Evolutionary conservation across 2,797 vertebrate species (phyloP), one percentile per base, ranked within the genome.

Genomic region (Anguilla obscura): DNA sequence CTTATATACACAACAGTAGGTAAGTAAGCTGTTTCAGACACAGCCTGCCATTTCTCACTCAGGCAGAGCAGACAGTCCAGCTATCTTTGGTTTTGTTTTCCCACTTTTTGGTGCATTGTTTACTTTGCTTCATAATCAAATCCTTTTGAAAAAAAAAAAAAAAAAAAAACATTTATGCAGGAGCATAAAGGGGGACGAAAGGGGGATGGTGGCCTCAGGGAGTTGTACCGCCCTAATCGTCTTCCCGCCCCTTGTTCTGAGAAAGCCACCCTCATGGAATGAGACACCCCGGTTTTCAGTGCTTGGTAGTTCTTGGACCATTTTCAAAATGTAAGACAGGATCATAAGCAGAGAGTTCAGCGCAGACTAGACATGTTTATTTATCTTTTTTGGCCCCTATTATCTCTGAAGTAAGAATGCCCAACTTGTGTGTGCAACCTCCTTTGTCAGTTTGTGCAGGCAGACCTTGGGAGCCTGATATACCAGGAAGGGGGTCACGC

Each of bases 61-160:
- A 89, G 86, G 87, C 85, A 92, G 86, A 63, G 92, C 94, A 96
- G 95, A 96, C 95, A 96, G 96, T 93, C 96, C 96, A 95, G 96
- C 96, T 96, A 95, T 96, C 95, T 94, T 84, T 4, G 40, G 69
- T 85, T 89, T 71, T 76, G 52, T 90, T 94, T 90, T 87, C 91
- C 88, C 88, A 84, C 86, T 88, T 88, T 86, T 74, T 86, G 83
- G 18, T 84, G 86, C 82, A 84, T 63, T 88, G 92, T 58, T 58
- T 58, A 16, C 92, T 93, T 58, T 93, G 90, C 92, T 89, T 89
- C 71, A 90, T 82, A 89, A 45, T 33, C 48, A 33, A 74, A 76
- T 74, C 40, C 48, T 71, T 76, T 85, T 69, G 52, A 45, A 50
- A 82, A 50, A 82, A 66, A 69, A 9, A 7, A 7, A 8, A 66